phyloP scores from a whole-genome alignment of 2,888 invertebrate species.

The Boloria euphrosyne region DNA sequence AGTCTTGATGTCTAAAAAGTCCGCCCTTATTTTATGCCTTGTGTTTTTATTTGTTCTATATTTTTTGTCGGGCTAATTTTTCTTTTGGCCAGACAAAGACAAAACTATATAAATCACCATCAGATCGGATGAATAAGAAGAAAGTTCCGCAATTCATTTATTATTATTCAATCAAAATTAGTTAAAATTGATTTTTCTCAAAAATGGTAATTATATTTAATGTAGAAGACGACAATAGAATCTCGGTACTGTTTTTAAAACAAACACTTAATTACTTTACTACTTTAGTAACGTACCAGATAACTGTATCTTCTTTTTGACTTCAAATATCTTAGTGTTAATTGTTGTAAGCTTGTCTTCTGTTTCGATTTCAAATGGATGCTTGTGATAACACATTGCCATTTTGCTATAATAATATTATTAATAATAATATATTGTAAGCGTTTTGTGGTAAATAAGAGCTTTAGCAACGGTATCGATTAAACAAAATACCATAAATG shows the following conservation, averaged over 20 bases:
- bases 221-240: not conserved
- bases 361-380: conserved; percentile 75
- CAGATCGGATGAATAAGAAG: too few relatives aligned
- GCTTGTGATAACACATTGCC: conserved; percentile 74
- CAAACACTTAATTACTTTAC: too few relatives aligned
- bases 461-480: conserved; percentile 41
- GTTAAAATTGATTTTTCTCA: too few relatives aligned
- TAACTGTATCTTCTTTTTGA: conserved; percentile 92
- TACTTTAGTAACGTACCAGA: conserved; percentile 82
- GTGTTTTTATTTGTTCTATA: too few relatives aligned
- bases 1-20: too few relatives aligned
- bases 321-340: conserved; percentile 90
- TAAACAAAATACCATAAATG: conserved; percentile 35
- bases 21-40: too few relatives aligned
- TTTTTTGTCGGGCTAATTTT: too few relatives aligned
- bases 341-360: conserved; percentile 82
- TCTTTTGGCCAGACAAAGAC: too few relatives aligned
- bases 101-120: too few relatives aligned
- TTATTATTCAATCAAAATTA: too few relatives aligned
- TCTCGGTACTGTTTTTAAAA: not conserved
- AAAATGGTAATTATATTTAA: too few relatives aligned
- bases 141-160: too few relatives aligned
- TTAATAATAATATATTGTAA: not conserved
- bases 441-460: not conserved
- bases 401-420: conserved; percentile 44